Evolutionary conservation across 1,140 invertebrate species (phyloP), one percentile per base, ranked within the genome.

Genomic region (Tetranychus cinnabarinus): DNA sequence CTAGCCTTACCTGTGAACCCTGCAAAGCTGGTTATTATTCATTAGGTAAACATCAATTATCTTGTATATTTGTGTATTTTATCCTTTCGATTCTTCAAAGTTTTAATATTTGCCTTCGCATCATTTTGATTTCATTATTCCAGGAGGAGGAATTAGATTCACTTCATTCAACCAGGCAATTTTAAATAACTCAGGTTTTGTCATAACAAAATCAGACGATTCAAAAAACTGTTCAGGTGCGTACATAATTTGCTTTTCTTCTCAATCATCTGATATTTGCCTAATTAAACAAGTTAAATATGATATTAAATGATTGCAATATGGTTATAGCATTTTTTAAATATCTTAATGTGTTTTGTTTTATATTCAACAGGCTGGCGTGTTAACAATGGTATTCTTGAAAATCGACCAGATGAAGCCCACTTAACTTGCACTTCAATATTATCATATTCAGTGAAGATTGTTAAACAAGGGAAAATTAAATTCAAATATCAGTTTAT

Each of bases 11-110:
- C 48, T 79, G 78, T 66, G 66, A 73, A 37, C 64, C 67, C 4
- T 79, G 78, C 65, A 71, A 71, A 13, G 66, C 73, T 13, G 77
- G 78, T 5, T 74, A 74, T 12, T 79, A 76, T 67, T 78, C 77
- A 10, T 66, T 79, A 10, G 77, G 48, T 52, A 52, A 52, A 23
- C 23, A 23, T 23, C 23, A 23, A 23, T 23, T 23, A 23, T 23
- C 23, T 23, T 23, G 0, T 23, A 23, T 23, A 23, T n/a, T n/a
- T n/a, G n/a, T n/a, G n/a, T n/a, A n/a, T 23, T 23, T 23, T 23
- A 23, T 23, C 23, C 23, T 23, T 23, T 23, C 23, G 23, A 23
- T 23, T 23, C 23, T 23, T 23, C 23, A 23, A 23, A 23, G 23
- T 23, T 23, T 23, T 23, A 23, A 23, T 23, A 23, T 23, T 23